Evolutionary conservation across 2,888 invertebrate genomes (phyloP).

Genomic region (Tetragonula carbonaria): DNA sequence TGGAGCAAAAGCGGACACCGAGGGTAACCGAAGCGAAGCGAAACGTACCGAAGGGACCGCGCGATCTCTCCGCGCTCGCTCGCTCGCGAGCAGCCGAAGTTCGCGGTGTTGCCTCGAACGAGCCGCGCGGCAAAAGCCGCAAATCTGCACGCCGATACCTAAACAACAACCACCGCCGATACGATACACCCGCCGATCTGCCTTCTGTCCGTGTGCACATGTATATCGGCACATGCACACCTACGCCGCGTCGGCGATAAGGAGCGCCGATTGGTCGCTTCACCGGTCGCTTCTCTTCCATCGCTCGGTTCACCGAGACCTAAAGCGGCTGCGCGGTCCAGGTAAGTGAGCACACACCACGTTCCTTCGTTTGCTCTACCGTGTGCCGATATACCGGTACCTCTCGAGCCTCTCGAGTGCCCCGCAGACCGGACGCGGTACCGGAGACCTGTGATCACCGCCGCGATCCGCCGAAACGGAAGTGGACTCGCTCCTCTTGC

Average conservation of each 20-base stretch:
- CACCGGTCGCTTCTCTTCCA: constrained; percentile 50
- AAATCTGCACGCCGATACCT: constrained; percentile 27
- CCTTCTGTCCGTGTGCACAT: not conserved
- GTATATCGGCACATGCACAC: not conserved
- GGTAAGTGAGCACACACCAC: constrained; percentile 28
- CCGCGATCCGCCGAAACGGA: constrained; percentile 51
- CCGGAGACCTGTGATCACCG: not conserved
- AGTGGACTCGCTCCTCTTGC: constrained; percentile 23
- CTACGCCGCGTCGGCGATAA: constrained; percentile 34
- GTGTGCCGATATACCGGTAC: constrained; percentile 6
- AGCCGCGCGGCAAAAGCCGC: constrained; percentile 52
- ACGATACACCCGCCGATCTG: constrained; percentile 15
- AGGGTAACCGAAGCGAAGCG: constrained; percentile 43
- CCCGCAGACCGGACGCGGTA: constrained; percentile 36
- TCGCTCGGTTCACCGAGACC: constrained; percentile 38
- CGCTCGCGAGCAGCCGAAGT: constrained; percentile 57
- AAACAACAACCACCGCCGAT: constrained; percentile 30
- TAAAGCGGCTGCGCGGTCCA: constrained; percentile 53
- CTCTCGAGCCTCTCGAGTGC: constrained; percentile 39
- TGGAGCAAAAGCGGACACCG: constrained; percentile 18
- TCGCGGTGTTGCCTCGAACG: constrained; percentile 57
- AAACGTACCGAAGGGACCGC: constrained; percentile 53
- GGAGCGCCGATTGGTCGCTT: constrained; percentile 45
- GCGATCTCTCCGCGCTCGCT: constrained; percentile 38
- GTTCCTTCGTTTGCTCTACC: constrained; percentile 12